These are phyloP conservation scores for Epsilonema sp. DNA, from an alignment of 2,888 invertebrate species.

Conservation along the genomic window DNA sequence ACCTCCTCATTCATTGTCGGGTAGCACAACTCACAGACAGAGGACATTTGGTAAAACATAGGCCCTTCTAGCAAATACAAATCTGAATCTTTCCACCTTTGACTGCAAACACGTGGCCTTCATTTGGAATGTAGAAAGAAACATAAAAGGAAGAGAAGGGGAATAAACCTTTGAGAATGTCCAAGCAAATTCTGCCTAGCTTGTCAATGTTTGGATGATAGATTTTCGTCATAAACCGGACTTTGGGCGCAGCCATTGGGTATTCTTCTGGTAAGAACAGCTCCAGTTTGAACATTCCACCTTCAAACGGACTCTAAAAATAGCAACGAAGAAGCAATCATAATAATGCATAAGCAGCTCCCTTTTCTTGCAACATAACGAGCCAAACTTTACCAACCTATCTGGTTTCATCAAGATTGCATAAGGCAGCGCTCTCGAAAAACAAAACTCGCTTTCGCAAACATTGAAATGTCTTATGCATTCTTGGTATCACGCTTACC, in stretches of 20 bases:
- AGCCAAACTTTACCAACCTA: no score
- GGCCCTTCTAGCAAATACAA: no score
- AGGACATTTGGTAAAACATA: no score
- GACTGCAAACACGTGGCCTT: conserved; percentile 64
- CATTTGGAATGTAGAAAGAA: conserved; percentile 36
- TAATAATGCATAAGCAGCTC: neutral
- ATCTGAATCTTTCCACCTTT: no score
- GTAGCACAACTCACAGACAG: no score
- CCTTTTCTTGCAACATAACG: conserved; percentile 13
- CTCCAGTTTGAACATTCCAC: conserved; percentile 92
- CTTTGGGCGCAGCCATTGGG: conserved; percentile 99
- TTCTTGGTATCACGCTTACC: conserved; percentile 19
- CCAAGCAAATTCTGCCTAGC: conserved; percentile 93
- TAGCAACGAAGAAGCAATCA: conserved; percentile 50
- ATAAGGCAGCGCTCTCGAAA: no score
- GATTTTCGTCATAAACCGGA: conserved; percentile 99
- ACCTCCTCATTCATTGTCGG: no score
- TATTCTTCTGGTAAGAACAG: conserved; percentile 98
- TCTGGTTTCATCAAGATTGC: no score
- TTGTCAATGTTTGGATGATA: no score
- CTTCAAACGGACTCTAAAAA: conserved; percentile 78
- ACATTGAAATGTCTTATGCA: neutral
- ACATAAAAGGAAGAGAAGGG: neutral
- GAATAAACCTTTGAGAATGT: conserved; percentile 64
- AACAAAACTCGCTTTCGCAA: neutral